Conservation (phyloP, 30 jellyfish, hydroid and myxozoan genomes). For the Cassiopea xamachana region DNA sequence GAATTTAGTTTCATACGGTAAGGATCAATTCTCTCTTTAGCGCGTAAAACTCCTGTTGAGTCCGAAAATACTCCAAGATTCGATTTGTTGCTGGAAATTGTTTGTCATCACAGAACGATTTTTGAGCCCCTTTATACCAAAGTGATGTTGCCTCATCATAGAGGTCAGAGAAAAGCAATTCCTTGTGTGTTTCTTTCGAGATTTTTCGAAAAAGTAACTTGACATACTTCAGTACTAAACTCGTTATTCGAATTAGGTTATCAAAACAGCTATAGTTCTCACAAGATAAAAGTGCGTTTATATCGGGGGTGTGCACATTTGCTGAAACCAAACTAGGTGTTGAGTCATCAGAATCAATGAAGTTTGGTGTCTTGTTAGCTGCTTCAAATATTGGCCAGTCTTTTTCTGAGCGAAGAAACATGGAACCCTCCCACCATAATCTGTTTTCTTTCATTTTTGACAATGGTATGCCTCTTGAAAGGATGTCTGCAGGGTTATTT, state of each 20-base stretch:
- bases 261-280: slow-evolving; percentile 34
- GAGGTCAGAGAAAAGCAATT: not conserved
- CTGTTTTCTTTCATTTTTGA: slow-evolving; percentile 8
- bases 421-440: slow-evolving; percentile 48
- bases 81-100: slow-evolving; percentile 1
- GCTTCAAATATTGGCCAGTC: slow-evolving; percentile 7
- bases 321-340: not conserved
- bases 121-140: slow-evolving; percentile 36
- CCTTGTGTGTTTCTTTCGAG: not conserved
- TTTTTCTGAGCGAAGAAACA: slow-evolving; percentile 4
- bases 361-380: not conserved
- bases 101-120: not conserved
- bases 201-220: slow-evolving; percentile 1
- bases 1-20: slow-evolving; percentile 28
- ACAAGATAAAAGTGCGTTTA: slow-evolving; percentile 10
- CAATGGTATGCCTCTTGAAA: slow-evolving; percentile 9
- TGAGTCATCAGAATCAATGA: not conserved
- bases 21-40: slow-evolving; percentile 32
- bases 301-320: not conserved
- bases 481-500: slow-evolving; percentile 36
- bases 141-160: not conserved
- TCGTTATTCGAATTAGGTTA: slow-evolving; percentile 30
- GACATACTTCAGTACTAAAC: slow-evolving; percentile 21
- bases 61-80: slow-evolving; percentile 17
- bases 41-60: slow-evolving; percentile 11